Evolutionary conservation across 2,888 invertebrate genomes (phyloP).

Genomic region (Teinopalpus imperialis): DNA sequence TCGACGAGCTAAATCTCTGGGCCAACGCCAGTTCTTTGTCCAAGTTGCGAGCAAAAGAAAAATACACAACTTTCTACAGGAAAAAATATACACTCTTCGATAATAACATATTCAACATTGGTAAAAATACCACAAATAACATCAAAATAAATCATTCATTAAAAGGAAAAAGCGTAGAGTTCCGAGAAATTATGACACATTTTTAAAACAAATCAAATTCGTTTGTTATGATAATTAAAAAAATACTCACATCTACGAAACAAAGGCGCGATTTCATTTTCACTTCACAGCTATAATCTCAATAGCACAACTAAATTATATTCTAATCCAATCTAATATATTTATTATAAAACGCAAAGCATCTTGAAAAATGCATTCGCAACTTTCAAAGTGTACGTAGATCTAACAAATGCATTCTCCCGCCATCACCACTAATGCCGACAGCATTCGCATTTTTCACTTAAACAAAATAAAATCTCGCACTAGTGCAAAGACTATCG

Average conservation of each 20-base stretch:
- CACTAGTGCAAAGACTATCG: slow-evolving; percentile 34
- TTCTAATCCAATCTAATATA: slow-evolving; percentile 37
- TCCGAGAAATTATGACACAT: slow-evolving; percentile 3
- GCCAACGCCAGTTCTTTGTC: slow-evolving; percentile 40
- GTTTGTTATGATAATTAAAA: slow-evolving; percentile 18
- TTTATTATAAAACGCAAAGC: slow-evolving; percentile 39
- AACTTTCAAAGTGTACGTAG: slow-evolving; percentile 62
- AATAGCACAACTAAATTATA: slow-evolving; percentile 36
- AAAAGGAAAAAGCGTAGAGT: slow-evolving; percentile 5
- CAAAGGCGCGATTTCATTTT: slow-evolving; percentile 45
- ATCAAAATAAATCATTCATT: neutral
- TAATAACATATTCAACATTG: no score
- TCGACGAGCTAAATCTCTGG: slow-evolving; percentile 31
- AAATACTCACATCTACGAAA: slow-evolving; percentile 50
- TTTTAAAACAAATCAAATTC: neutral
- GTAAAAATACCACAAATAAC: no score
- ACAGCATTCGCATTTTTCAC: slow-evolving; percentile 43
- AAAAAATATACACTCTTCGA: neutral
- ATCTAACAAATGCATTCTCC: slow-evolving; percentile 57
- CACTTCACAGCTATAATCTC: slow-evolving; percentile 32
- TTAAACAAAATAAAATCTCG: slow-evolving; percentile 36
- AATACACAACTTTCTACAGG: slow-evolving; percentile 28
- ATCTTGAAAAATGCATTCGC: slow-evolving; percentile 41
- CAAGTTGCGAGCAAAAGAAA: slow-evolving; percentile 28
- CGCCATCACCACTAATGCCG: slow-evolving; percentile 47